A percentile compares a stretch with the other conserved stretches of the same genome.
These are phyloP conservation scores for Athalia rosae DNA, from an alignment of 2,888 invertebrate species.

Conservation along the genomic window DNA sequence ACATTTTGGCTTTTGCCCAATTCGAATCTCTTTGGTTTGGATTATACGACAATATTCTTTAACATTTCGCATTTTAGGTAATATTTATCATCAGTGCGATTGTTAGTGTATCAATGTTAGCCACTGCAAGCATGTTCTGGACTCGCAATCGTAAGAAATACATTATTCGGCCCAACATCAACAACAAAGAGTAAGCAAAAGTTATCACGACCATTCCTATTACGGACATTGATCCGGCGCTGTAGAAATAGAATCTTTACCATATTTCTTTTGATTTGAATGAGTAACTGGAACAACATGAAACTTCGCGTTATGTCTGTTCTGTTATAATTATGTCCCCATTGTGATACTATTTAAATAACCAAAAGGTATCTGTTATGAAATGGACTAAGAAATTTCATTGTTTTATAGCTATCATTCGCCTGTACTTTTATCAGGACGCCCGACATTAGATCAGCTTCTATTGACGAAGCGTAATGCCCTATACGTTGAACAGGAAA, in stretches of 20 bases:
- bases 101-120: constrained; percentile 45
- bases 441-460: background rate
- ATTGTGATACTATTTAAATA: no score
- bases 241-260: no score
- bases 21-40: background rate
- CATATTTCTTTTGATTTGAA: no score
- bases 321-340: no score
- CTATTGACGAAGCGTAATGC: constrained; percentile 55
- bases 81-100: constrained; percentile 46
- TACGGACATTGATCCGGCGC: no score
- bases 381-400: background rate
- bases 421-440: background rate
- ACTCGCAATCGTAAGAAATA: constrained; percentile 46
- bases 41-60: background rate
- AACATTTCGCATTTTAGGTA: constrained; percentile 47
- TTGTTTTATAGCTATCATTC: constrained; percentile 16
- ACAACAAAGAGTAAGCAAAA: constrained; percentile 46
- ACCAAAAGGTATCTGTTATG: no score
- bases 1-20: background rate
- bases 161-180: constrained; percentile 46
- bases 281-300: no score
- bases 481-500: constrained; percentile 60
- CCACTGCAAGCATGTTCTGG: constrained; percentile 46
- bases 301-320: no score
- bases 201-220: no score